Evolutionary conservation across 2,888 invertebrate species (phyloP).

Genomic region (Sceliomorpha sp.): DNA sequence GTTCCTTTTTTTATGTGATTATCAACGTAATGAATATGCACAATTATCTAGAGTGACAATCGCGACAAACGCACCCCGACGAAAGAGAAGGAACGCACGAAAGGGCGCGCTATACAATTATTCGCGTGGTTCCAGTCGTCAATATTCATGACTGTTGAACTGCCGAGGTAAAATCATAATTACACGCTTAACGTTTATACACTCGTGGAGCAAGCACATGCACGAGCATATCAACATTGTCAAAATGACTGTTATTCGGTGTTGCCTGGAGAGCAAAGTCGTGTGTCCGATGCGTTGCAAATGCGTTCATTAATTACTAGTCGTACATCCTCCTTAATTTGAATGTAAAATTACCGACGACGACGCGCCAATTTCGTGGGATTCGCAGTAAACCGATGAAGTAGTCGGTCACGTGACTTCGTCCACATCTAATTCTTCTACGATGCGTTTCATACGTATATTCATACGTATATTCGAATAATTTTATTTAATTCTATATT

Average conservation of each 20-base stretch:
- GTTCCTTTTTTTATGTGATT: no score
- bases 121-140: conserved; percentile 68
- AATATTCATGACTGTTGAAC: conserved; percentile 66
- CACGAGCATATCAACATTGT: background rate
- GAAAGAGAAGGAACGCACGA: conserved; percentile 10
- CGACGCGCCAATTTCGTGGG: no score
- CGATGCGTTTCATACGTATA: no score
- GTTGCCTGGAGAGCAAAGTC: background rate
- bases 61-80: conserved; percentile 24
- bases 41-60: conserved; percentile 27
- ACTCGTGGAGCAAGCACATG: conserved; percentile 2
- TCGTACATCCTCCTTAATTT: no score
- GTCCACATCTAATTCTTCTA: no score
- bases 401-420: no score
- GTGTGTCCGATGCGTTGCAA: background rate
- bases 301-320: no score
- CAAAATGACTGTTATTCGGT: conserved; percentile 5
- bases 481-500: conserved; percentile 7
- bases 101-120: conserved; percentile 64
- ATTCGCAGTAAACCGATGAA: no score
- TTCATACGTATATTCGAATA: no score
- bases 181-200: conserved; percentile 33
- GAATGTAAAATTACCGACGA: no score
- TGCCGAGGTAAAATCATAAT: conserved; percentile 54
- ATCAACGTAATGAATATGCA: conserved; percentile 15